A percentile compares a stretch with the other conserved stretches of the same genome.
Conservation (phyloP, 1,140 invertebrate genomes). For the Rhagoletis pomonella region DNA sequence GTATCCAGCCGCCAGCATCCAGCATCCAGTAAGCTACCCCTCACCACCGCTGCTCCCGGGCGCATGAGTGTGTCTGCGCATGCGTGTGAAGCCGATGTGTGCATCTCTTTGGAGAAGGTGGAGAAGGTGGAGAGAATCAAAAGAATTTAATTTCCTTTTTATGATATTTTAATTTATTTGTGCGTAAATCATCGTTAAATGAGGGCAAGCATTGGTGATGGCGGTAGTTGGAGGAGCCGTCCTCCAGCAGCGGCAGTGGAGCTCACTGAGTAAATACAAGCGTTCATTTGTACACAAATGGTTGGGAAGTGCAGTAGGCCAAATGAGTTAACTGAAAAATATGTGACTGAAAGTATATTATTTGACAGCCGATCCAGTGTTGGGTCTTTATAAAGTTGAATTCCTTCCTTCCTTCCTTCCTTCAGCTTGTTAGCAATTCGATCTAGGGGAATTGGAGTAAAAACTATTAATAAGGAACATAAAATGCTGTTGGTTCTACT, state of each 20-base stretch:
- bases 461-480: too few relatives aligned
- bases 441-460: too few relatives aligned
- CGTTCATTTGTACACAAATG: background rate
- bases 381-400: too few relatives aligned
- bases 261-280: background rate
- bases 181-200: conserved; percentile 69
- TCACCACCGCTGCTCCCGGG: background rate
- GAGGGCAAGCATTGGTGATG: conserved; percentile 10
- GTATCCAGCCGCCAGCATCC: background rate
- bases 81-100: background rate
- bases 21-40: background rate
- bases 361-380: too few relatives aligned
- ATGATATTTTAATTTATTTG: conserved; percentile 75
- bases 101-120: background rate
- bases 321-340: background rate
- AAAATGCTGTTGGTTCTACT: too few relatives aligned
- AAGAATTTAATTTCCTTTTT: conserved; percentile 74
- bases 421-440: too few relatives aligned
- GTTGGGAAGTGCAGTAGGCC: background rate
- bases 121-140: conserved; percentile 58
- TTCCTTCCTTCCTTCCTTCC: too few relatives aligned
- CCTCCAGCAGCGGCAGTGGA: background rate
- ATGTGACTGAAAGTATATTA: too few relatives aligned
- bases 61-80: background rate
- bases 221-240: background rate